Base-by-base conservation (phyloP, 2,797 vertebrate species). In the Gephyroberyx darwinii region DNA sequence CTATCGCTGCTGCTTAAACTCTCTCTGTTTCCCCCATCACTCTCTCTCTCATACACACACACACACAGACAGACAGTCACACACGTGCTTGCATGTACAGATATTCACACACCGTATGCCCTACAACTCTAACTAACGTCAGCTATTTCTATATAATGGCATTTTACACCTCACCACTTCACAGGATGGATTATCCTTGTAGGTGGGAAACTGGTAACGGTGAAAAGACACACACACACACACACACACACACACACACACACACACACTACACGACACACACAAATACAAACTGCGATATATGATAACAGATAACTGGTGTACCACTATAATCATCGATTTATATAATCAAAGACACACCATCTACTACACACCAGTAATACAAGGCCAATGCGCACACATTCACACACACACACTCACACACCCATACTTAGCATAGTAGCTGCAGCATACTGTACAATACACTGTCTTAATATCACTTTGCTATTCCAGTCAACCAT, bases 131-230 rank as follows among this genome's bases (percentile, higher is more conserved):
- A 77, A 82, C 84, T 75, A 85, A 78, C 62, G 85, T 91, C 90
- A 90, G 90, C 87, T 80, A 78, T 88, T 92, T 91, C 87, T 90
- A 84, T 86, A 92, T 91, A 89, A 89, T 85, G 83, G 74, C 84
- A 86, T 92, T 92, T 92, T 89, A 86, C 90, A 86, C 90, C 88
- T 92, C 86, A 87, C 86, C 86, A 89, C 86, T 84, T 89, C 85
- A 86, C 80, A 85, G 91, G 84, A 90, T 90, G 90, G 90, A 92
- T 93, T 89, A 92, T 92, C 86, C 84, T 87, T 82, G 80, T 82
- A 82, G 88, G 87, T 91, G 80, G 85, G 76, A 90, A 91, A 90
- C 84, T 75, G 83, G 72, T 76, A 86, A 86, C 85, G 71, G 83
- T 78, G 69, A 82, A 87, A 70, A 79, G 39, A 7, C 65, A 48